Evolutionary conservation across 2,113 vertebrate species (phyloP), one percentile per base, ranked within the genome.

Genomic region (Phalacrocorax pelagicus): DNA sequence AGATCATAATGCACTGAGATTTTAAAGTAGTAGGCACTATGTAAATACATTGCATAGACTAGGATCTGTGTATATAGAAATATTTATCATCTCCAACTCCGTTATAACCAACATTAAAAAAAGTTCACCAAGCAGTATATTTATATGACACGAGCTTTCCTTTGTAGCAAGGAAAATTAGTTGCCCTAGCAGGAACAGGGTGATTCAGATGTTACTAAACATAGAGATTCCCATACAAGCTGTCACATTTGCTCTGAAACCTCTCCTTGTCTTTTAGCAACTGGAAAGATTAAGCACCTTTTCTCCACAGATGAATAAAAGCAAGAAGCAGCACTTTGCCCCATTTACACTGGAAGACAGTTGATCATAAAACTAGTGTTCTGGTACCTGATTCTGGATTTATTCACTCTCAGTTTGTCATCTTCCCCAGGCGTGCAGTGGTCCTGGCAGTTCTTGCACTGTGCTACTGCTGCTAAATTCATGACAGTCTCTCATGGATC

Each of bases 351-450:
- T 82, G 67, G 65, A 61, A 94, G 62, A 90, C 78, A 95, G 84
- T 79, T 89, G 84, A 84, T 95, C 89, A 91, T 94, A 92, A 92
- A 95, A 75, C 81, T 77, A 91, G 27, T 95, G 94, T 91, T 95
- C 92, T 95, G 89, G 36, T 94, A 87, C 78, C 81, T 77, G 58
- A 29, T 91, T 91, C 86, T 89, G 94, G 83, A 94, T 97, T 94
- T 93, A 91, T 95, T 97, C 86, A 94, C 91, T 94, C 69, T 61
- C 61, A 70, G 49, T 86, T 85, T 89, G 91, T 96, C 96, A 94
- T 79, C 66, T 92, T 92, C 49, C 27, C 75, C 86, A 46, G 34
- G 34, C 40, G 13, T 42, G 19, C 22, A 13, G 23, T 84, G 73
- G 54, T 84, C 42, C 58, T 59, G 59, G 86, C n/a, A 79, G 72